Conservation (phyloP, 2,888 invertebrate genomes). For the Serripes groenlandicus region DNA sequence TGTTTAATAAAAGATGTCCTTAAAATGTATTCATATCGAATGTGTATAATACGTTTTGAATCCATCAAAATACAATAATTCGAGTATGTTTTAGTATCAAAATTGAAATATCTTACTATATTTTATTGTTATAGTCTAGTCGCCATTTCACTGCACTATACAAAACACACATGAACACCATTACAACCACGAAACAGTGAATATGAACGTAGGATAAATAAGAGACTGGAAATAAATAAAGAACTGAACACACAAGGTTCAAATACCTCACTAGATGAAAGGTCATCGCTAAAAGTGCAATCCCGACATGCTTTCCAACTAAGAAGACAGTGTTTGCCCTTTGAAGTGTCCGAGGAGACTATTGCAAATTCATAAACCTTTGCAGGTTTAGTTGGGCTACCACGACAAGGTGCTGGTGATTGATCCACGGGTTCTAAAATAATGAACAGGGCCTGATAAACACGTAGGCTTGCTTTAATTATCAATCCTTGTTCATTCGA, state of each 20-base stretch:
- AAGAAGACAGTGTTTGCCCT: conserved; percentile 81
- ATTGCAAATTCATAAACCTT: conserved; percentile 82
- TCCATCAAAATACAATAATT: no score
- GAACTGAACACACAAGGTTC: conserved; percentile 1
- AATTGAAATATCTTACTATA: no score
- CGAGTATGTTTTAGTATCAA: no score
- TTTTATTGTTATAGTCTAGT: no score
- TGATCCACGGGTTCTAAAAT: conserved; percentile 5
- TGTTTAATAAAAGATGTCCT: no score
- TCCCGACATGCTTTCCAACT: conserved; percentile 84
- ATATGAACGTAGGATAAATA: conserved; percentile 4
- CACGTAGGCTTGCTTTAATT: no score
- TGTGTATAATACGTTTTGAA: no score
- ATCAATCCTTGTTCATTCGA: no score
- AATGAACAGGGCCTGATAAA: conserved; percentile 13
- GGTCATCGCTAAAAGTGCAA: conserved; percentile 80
- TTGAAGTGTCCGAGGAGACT: conserved; percentile 75
- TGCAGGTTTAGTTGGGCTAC: conserved; percentile 35
- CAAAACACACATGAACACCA: not conserved
- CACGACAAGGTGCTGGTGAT: conserved; percentile 20
- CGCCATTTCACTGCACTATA: no score
- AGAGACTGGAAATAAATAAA: not conserved
- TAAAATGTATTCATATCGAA: no score
- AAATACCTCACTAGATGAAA: conserved; percentile 81
- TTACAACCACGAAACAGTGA: conserved; percentile 5